These are phyloP conservation scores for Drosophila lacicola DNA, from an alignment of 2,888 invertebrate species.

Conservation along the genomic window DNA sequence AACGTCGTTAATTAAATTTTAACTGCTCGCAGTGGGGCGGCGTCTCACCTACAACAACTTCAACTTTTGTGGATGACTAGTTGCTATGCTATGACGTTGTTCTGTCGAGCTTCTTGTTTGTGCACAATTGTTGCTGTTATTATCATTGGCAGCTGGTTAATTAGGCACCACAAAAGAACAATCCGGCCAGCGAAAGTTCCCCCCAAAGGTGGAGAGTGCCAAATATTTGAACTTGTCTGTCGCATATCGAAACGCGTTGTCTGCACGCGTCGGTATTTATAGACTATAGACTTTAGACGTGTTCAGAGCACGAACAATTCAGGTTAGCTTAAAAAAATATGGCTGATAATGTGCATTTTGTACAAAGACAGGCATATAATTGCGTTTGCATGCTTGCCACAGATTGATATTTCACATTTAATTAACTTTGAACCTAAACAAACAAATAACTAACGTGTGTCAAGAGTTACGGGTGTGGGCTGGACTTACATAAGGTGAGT, in stretches of 20 bases:
- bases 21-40: constrained; percentile 9
- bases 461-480: neutral
- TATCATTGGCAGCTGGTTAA: constrained; percentile 45
- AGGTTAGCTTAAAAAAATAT: too few species aligned
- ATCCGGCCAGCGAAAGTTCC: constrained; percentile 5
- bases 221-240: constrained; percentile 31
- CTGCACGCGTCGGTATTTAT: too few species aligned
- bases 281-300: too few species aligned
- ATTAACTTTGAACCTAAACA: constrained; percentile 33
- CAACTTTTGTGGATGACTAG: constrained; percentile 38
- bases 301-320: too few species aligned
- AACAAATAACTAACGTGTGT: constrained; percentile 11
- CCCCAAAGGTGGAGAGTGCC: constrained; percentile 1
- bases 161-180: constrained; percentile 43
- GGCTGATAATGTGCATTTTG: constrained; percentile 5
- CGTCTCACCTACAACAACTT: neutral
- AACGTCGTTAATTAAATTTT: constrained; percentile 71
- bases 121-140: neutral
- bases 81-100: constrained; percentile 13
- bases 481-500: constrained; percentile 13
- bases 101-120: constrained; percentile 27
- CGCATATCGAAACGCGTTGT: too few species aligned
- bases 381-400: constrained; percentile 16
- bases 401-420: constrained; percentile 28
- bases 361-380: constrained; percentile 11